Percentiles rank a stretch among this genome's conserved stretches.
phyloP scores from a whole-genome alignment of 2,888 invertebrate species.

The Euproctis similis region DNA sequence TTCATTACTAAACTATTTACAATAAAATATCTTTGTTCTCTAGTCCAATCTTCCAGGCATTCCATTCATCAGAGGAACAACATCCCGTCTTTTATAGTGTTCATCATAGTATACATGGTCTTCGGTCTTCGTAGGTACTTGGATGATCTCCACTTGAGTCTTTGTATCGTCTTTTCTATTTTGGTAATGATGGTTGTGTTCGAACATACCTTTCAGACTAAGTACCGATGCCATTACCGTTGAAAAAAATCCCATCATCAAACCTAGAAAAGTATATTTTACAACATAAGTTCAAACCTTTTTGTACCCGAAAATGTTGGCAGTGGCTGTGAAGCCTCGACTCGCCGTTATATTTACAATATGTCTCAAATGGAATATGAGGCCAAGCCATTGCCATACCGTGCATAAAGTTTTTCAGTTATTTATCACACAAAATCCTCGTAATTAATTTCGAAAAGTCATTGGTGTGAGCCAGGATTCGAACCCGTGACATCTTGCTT shows the following conservation, averaged over 20 bases:
- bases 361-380: no score
- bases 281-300: no score
- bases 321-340: no score
- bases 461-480: no score
- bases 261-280: slow-evolving; percentile 47
- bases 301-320: no score
- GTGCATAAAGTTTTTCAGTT: no score
- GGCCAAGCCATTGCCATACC: no score
- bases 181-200: slow-evolving; percentile 46
- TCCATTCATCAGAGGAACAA: slow-evolving; percentile 13
- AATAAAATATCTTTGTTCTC: not conserved
- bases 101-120: slow-evolving; percentile 60
- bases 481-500: no score
- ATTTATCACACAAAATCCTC: no score
- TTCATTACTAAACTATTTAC: not conserved
- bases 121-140: slow-evolving; percentile 52
- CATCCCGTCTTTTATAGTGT: slow-evolving; percentile 45
- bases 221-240: slow-evolving; percentile 77
- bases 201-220: slow-evolving; percentile 73
- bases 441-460: no score
- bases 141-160: slow-evolving; percentile 58
- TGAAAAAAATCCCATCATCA: slow-evolving; percentile 63
- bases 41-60: no score
- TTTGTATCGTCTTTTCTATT: slow-evolving; percentile 54
- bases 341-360: no score